Base-by-base conservation (phyloP, 2,888 invertebrate genomes). In the Sminthurides aquaticus region DNA sequence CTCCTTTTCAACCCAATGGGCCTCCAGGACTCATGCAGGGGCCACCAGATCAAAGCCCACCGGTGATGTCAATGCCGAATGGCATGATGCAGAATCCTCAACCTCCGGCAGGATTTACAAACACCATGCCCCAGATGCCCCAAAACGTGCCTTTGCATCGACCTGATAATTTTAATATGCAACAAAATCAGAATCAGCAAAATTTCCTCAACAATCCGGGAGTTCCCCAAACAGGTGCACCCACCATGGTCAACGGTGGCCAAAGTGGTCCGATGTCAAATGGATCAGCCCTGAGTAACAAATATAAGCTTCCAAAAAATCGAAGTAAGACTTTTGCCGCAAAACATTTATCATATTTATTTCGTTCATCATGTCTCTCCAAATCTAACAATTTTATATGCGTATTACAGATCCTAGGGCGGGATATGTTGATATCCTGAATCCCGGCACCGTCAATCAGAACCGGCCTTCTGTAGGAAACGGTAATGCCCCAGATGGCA, bases 351-450 rank as follows among this genome's bases (percentile, higher is more conserved):
- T n/a, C n/a, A n/a, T n/a, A n/a, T n/a, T n/a, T n/a, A n/a, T n/a
- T n/a, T n/a, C n/a, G n/a, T n/a, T n/a, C n/a, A n/a, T n/a, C n/a
- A n/a, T n/a, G n/a, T n/a, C n/a, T n/a, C n/a, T n/a, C n/a, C n/a
- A n/a, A n/a, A n/a, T n/a, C n/a, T n/a, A n/a, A n/a, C n/a, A n/a
- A n/a, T n/a, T n/a, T n/a, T n/a, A n/a, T n/a, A n/a, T 52, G 52
- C 26, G 20, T 67, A 64, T 79, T 78, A 5, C 79, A 91, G 90
- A 88, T 76, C 82, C 89, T 76, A 87, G 89, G 79, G 88, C 88
- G 76, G 87, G 89, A 67, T 95, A 94, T 80, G 90, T 94, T 74
- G 92, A 94, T 80, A 90, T 94, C 66, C 87, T 92, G 80, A 90
- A 90, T 82, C 88, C 88, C 52, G 80, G 83, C 71, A 74, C 78